These are phyloP conservation scores for Euproctis similis DNA, from an alignment of 2,888 invertebrate species.

Conservation along the genomic window DNA sequence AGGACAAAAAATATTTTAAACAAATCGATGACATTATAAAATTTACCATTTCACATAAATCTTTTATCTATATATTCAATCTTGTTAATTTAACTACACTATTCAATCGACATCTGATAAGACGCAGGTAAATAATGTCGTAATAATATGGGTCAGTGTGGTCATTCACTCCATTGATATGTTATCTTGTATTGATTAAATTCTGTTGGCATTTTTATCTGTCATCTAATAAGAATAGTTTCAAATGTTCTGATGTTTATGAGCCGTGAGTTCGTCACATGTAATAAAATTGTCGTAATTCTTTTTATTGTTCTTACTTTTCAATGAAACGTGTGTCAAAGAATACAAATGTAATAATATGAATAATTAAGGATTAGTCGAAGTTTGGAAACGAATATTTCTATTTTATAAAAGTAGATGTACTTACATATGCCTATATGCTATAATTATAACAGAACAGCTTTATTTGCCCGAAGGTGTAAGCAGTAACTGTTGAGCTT, in stretches of 20 bases:
- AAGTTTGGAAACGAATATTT: no score
- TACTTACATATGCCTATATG: no score
- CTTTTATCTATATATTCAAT: no score
- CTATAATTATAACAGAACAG: no score
- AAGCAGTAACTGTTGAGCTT: no score
- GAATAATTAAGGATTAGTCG: no score
- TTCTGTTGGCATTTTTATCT: constrained; percentile 19
- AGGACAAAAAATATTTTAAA: no score
- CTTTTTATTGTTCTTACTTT: constrained; percentile 44
- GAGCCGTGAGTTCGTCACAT: constrained; percentile 29
- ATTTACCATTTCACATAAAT: no score
- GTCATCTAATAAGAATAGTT: constrained; percentile 24
- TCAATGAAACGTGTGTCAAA: constrained; percentile 25
- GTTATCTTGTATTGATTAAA: constrained; percentile 18
- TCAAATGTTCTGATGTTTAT: constrained; percentile 33
- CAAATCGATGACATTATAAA: no score
- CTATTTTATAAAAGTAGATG: no score
- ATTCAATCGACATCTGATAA: constrained; percentile 14
- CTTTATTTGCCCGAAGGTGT: no score
- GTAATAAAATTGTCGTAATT: constrained; percentile 44
- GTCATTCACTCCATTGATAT: constrained; percentile 12
- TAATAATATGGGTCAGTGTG: constrained; percentile 15
- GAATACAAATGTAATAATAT: constrained; percentile 19
- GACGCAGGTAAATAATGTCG: constrained; percentile 9
- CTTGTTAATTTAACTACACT: constrained; percentile 9